phyloP scores from a whole-genome alignment of 1,140 invertebrate genomes.

The Spodoptera frugiperda region DNA sequence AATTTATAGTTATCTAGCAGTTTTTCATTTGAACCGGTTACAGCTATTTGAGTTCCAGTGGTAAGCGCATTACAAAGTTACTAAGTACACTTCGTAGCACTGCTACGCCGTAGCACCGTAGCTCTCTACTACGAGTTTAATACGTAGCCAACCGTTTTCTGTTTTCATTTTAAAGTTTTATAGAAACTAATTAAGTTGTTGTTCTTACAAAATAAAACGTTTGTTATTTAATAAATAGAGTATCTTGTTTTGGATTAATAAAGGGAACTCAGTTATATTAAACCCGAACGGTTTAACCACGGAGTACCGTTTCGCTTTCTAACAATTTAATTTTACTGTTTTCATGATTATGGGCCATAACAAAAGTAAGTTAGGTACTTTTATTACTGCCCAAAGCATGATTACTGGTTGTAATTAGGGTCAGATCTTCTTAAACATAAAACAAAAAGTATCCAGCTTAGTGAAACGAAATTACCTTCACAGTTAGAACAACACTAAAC shows the following conservation, averaged over 20 bases:
- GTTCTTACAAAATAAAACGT: slow-evolving; percentile 35
- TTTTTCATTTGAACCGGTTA: slow-evolving; percentile 44
- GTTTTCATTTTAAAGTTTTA: slow-evolving; percentile 47
- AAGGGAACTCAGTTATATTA: slow-evolving; percentile 2
- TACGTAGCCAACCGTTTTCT: slow-evolving; percentile 37
- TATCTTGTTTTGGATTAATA: slow-evolving; percentile 22
- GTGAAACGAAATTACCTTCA: no score
- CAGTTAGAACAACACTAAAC: background rate
- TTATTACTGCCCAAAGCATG: slow-evolving; percentile 1
- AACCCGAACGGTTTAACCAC: background rate
- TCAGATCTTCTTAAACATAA: background rate
- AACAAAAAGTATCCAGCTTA: background rate
- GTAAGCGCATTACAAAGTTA: slow-evolving; percentile 47
- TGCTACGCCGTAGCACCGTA: slow-evolving; percentile 37
- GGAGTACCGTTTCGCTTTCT: background rate
- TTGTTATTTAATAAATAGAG: slow-evolving; percentile 23
- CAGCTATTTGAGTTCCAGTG: slow-evolving; percentile 43
- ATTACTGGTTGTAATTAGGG: background rate
- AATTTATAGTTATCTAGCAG: slow-evolving; percentile 33
- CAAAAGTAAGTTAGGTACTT: slow-evolving; percentile 10
- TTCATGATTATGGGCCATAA: background rate
- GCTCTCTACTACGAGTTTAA: slow-evolving; percentile 36
- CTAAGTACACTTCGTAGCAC: slow-evolving; percentile 43
- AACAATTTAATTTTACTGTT: slow-evolving; percentile 21
- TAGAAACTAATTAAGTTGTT: slow-evolving; percentile 41